A percentile compares a stretch with the other conserved stretches of the same genome.
Conservation (phyloP, 1,140 invertebrate genomes). For the Heliconius hewitsoni region DNA sequence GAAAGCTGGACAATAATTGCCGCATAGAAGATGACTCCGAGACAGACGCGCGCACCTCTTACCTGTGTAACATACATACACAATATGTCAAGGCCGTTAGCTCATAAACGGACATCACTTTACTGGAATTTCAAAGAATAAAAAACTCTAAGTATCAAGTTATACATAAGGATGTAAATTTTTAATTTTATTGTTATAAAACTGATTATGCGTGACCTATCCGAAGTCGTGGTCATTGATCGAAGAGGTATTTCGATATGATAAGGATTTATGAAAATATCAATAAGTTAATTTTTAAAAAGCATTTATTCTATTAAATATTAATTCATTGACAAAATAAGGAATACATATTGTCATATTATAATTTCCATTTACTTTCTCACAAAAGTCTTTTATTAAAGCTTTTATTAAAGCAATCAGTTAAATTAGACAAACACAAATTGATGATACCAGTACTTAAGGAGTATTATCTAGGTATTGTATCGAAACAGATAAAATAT, state of each 20-base stretch:
- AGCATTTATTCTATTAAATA: not conserved
- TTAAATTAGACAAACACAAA: not conserved
- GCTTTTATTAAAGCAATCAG: no score
- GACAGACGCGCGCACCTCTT: constrained; percentile 48
- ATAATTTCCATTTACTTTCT: no score
- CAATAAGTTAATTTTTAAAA: no score
- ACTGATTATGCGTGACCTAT: constrained; percentile 22
- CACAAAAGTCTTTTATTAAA: no score
- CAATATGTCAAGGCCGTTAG: constrained; percentile 60
- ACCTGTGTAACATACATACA: constrained; percentile 55
- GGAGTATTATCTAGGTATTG: not conserved
- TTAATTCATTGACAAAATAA: no score
- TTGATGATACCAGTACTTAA: not conserved
- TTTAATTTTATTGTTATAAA: constrained; percentile 17
- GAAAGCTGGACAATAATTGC: constrained; percentile 42
- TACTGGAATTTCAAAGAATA: constrained; percentile 42
- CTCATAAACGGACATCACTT: constrained; percentile 37
- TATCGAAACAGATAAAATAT: not conserved
- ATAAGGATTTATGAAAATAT: constrained; percentile 1
- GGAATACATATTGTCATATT: no score
- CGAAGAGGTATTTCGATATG: constrained; percentile 1
- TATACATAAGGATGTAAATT: constrained; percentile 30
- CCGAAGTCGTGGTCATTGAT: constrained; percentile 9
- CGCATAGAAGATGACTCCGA: constrained; percentile 44
- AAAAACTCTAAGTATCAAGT: constrained; percentile 23